These are phyloP conservation scores for Caenorhabditis sp. DNA, from an alignment of 2,888 invertebrate species.

Conservation along the genomic window DNA sequence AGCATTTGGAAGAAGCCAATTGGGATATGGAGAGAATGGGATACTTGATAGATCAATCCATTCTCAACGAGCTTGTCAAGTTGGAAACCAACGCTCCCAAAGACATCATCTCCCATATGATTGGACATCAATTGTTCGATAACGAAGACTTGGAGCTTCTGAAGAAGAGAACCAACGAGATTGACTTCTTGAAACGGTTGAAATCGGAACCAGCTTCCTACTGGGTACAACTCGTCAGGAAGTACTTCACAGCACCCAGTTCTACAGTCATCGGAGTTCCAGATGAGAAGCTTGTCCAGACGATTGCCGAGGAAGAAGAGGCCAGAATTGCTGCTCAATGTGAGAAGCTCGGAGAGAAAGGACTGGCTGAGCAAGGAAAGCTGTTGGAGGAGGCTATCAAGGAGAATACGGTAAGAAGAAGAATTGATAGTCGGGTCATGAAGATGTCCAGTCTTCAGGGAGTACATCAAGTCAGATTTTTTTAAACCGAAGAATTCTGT, in stretches of 20 bases:
- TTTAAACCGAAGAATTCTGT: too few species aligned
- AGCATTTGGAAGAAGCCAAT: constrained; percentile 84
- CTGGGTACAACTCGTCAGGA: constrained; percentile 88
- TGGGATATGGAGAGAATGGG: constrained; percentile 90
- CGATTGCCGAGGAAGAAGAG: constrained; percentile 87
- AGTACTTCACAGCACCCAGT: constrained; percentile 72
- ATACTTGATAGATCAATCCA: constrained; percentile 86
- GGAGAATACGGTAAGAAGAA: constrained; percentile 87
- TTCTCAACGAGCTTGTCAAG: constrained; percentile 79
- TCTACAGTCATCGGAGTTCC: constrained; percentile 86
- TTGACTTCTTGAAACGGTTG: constrained; percentile 84
- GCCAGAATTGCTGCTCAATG: constrained; percentile 88
- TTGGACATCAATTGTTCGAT: constrained; percentile 92
- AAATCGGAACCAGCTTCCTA: constrained; percentile 87
- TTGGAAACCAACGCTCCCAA: constrained; percentile 88
- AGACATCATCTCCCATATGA: constrained; percentile 89
- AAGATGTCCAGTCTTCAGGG: too few species aligned
- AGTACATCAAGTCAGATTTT: too few species aligned
- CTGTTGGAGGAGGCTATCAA: constrained; percentile 88
- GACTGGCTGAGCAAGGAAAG: constrained; percentile 87
- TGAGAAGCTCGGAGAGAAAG: constrained; percentile 87
- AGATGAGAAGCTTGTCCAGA: constrained; percentile 87
- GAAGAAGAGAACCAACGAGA: constrained; percentile 71
- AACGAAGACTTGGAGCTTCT: constrained; percentile 83
- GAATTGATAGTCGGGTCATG: too few species aligned